These are phyloP conservation scores for Drosophila neotestacea DNA, from an alignment of 2,888 invertebrate species.

Conservation along the genomic window DNA sequence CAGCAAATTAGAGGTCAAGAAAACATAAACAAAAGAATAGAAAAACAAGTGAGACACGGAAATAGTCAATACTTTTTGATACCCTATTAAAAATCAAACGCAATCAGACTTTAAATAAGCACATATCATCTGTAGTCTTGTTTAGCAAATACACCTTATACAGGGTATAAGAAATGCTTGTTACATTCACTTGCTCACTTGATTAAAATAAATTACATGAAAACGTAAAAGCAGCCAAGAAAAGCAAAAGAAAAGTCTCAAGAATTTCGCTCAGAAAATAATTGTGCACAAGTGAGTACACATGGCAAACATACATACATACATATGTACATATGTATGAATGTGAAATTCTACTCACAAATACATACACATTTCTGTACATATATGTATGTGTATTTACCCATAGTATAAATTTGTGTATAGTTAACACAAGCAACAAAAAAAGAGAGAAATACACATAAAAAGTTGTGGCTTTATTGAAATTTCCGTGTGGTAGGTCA, in stretches of 20 bases:
- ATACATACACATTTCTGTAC: not conserved
- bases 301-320: not conserved
- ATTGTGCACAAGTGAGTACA: constrained; percentile 21
- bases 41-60: not conserved
- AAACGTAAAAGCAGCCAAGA: constrained; percentile 24
- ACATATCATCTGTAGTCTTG: not conserved
- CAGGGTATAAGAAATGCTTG: constrained; percentile 17
- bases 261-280: constrained; percentile 21
- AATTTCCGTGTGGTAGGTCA: constrained; percentile 78
- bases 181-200: constrained; percentile 28
- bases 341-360: constrained; percentile 12
- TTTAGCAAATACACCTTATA: not conserved
- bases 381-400: not conserved
- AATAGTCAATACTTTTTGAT: not conserved
- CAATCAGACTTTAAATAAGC: too few relatives aligned
- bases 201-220: constrained; percentile 41
- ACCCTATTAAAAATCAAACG: not conserved
- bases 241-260: constrained; percentile 13
- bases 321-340: not conserved
- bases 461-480: constrained; percentile 69
- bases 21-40: constrained; percentile 1
- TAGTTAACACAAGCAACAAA: constrained; percentile 20
- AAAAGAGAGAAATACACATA: constrained; percentile 43
- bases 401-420: constrained; percentile 4
- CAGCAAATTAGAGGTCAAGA: constrained; percentile 34